phyloP scores from a whole-genome alignment of 30 jellyfish, hydroid and myxozoan species.

The Hydractinia symbiolongicarpus region DNA sequence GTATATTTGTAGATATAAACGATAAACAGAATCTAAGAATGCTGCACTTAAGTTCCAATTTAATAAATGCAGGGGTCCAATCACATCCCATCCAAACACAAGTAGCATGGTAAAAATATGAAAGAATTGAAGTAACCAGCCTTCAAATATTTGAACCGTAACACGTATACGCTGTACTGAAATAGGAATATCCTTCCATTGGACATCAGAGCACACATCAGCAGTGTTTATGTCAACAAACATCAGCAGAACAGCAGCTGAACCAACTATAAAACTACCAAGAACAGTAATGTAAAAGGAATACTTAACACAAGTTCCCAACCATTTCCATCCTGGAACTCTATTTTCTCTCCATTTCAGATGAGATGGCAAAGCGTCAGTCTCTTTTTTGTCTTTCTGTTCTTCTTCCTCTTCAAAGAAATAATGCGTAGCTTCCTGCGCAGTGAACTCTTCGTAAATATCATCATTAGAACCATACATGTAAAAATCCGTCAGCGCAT shows the following conservation, averaged over 20 bases:
- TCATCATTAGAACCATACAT: conserved; percentile 4
- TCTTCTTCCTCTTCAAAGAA: neutral
- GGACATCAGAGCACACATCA: neutral
- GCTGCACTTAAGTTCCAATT: conserved; percentile 12
- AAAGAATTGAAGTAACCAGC: conserved; percentile 7
- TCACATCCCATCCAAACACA: conserved; percentile 13
- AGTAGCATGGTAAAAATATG: neutral
- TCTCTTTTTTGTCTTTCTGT: neutral
- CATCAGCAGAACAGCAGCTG: neutral
- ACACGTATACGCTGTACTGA: conserved; percentile 16
- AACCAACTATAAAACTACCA: neutral
- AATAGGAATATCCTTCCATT: conserved; percentile 4
- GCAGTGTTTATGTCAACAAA: conserved; percentile 17
- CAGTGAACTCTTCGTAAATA: conserved; percentile 10
- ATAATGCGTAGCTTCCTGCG: neutral
- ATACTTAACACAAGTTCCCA: neutral
- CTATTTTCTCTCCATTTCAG: conserved; percentile 13
- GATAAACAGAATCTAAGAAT: conserved; percentile 16
- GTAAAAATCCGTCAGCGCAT: neutral
- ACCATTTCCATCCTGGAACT: neutral
- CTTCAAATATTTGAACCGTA: conserved; percentile 12
- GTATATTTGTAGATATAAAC: conserved; percentile 4
- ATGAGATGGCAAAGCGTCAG: neutral
- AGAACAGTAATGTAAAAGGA: conserved; percentile 10
- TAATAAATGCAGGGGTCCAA: conserved; percentile 4